Evolutionary conservation across 2,797 vertebrate genomes (phyloP), one percentile per base, ranked within the genome.

Genomic region (Heteromormyrus szaboi): DNA sequence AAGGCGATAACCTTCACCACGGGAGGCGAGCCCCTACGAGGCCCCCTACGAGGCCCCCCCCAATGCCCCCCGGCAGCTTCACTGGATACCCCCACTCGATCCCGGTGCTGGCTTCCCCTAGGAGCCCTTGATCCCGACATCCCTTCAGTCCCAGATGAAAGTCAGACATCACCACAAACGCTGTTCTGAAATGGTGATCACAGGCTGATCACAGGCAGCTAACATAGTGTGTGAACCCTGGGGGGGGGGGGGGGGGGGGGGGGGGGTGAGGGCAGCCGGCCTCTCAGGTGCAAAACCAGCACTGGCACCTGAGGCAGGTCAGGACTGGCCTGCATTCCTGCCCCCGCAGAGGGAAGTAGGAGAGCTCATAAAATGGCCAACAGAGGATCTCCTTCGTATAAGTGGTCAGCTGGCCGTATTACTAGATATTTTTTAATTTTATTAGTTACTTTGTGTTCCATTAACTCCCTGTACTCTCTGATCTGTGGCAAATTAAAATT

Each of bases 251-350:
- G 22, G 62, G 51, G 12, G 37, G 62, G 51, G 65, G 33, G 33
- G 33, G 29, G 29, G 1, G 12, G 65, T 22, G 29, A 7, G 87
- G 87, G 46, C 41, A 50, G 72, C 90, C 11, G 79, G 37, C 33
- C 65, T 89, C 88, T 90, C 62, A 84, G 54, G 56, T 89, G 68
- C 85, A 87, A 89, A 72, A 83, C 41, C 22, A 59, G 88, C 88
- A 37, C 50, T 90, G 90, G 90, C 88, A 91, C 88, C 88, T 81
- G 86, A 91, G 90, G 93, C 93, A 93, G 89, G 92, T 94, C 88
- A 89, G 48, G 90, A 93, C 94, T 93, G 91, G 94, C 89, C 91
- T 93, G 91, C 91, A 94, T 94, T 94, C 93, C 93, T 65, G 33
- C 91, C 89, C 11, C 84, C 33, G 7, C 22, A 14, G 51, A 91